A percentile compares a stretch with the other conserved stretches of the same genome.
phyloP scores from a whole-genome alignment of 2,888 invertebrate species.

The Caenorhabditis doughertyi region DNA sequence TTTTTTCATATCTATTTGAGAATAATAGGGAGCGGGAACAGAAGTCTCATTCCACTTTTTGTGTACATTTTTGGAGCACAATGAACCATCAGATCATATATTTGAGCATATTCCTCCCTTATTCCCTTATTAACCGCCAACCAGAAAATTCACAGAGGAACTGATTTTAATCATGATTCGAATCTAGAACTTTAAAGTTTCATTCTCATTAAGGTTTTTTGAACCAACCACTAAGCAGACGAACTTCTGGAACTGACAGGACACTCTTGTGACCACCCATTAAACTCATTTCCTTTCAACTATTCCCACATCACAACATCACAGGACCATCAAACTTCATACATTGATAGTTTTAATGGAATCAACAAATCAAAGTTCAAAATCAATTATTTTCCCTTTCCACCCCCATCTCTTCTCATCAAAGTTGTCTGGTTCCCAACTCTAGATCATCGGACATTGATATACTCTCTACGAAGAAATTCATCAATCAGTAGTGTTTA shows the following conservation, averaged over 20 bases:
- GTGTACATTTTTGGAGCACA: not conserved
- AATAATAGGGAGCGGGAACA: not conserved
- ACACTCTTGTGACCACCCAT: slow-evolving; percentile 3
- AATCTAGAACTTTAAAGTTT: not conserved
- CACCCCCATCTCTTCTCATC: slow-evolving; percentile 28
- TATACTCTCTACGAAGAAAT: slow-evolving; percentile 17
- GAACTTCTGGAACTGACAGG: not conserved
- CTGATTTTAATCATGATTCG: no score
- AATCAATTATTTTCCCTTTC: slow-evolving; percentile 29
- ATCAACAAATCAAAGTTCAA: slow-evolving; percentile 46
- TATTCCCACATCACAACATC: not conserved
- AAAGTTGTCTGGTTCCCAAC: slow-evolving; percentile 24
- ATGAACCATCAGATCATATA: no score
- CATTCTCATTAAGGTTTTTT: not conserved
- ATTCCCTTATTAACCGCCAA: no score
- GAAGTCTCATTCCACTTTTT: not conserved
- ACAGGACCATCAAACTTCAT: slow-evolving; percentile 26
- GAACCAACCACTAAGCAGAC: not conserved
- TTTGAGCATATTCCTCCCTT: no score
- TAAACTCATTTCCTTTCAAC: slow-evolving; percentile 22
- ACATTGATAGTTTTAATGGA: slow-evolving; percentile 22
- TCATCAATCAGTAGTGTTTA: slow-evolving; percentile 60
- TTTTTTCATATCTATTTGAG: not conserved
- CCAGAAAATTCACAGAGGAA: no score
- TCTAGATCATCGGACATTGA: slow-evolving; percentile 48